A percentile compares a stretch with the other conserved stretches of the same genome.
Conservation (phyloP, 2,113 vertebrate genomes). For the Gasterosteus aculeatus region DNA sequence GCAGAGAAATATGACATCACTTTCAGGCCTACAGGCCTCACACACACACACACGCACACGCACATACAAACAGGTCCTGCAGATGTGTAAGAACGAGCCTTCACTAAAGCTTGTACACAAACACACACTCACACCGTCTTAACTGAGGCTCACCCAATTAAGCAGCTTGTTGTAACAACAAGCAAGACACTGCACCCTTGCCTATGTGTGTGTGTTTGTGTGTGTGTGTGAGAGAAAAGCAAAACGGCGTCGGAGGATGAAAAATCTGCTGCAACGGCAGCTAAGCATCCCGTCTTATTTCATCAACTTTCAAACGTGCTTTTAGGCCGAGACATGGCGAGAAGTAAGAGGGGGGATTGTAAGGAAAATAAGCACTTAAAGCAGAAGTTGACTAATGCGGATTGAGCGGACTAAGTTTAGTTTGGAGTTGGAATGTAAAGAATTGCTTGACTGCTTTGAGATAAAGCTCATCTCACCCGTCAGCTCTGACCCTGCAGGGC, state of each 20-base stretch:
- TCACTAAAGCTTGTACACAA: background rate
- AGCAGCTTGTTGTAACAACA: constrained; percentile 38
- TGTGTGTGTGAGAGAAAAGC: constrained; percentile 3
- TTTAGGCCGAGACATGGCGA: constrained; percentile 3
- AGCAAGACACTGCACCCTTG: constrained; percentile 10
- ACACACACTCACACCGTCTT: constrained; percentile 17
- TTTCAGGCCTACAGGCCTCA: constrained; percentile 42
- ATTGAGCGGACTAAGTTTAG: background rate
- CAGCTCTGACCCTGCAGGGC: background rate
- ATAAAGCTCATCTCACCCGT: background rate
- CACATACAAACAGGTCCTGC: background rate
- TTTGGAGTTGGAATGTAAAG: background rate
- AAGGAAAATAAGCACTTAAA: background rate
- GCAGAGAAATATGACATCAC: constrained; percentile 61
- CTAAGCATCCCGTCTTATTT: constrained; percentile 45
- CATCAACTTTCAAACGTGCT: constrained; percentile 30
- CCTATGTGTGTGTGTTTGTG: background rate
- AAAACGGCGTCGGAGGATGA: constrained; percentile 12
- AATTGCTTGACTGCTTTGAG: background rate
- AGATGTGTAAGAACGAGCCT: constrained; percentile 6
- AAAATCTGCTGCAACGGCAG: constrained; percentile 55
- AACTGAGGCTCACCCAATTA: constrained; percentile 42
- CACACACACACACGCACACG: constrained; percentile 15
- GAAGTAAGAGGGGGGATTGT: background rate
- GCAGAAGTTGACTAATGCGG: background rate